A percentile compares a stretch with the other conserved stretches of the same genome.
These are phyloP conservation scores for Acanthornis magna DNA, from an alignment of 2,797 vertebrate species.

Conservation along the genomic window DNA sequence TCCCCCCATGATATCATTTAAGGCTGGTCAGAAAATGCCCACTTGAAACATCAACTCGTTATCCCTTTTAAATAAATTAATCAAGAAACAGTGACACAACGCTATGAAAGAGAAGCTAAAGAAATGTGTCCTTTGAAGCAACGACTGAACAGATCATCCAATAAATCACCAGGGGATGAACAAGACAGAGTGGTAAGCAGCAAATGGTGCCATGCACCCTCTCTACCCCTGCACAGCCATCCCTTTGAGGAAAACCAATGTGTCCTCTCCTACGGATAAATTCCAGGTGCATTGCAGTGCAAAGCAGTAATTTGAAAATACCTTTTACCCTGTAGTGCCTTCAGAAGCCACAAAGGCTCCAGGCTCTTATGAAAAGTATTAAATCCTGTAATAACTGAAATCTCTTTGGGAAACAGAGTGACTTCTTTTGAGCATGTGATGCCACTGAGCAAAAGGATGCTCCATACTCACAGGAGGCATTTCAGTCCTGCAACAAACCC, in stretches of 20 bases:
- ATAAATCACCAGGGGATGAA: not conserved
- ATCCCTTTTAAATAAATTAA: not conserved
- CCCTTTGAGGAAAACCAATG: not conserved
- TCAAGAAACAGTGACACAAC: rapidly evolving
- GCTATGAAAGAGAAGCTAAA: not conserved
- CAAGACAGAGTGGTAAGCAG: not conserved
- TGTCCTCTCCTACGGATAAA: not conserved
- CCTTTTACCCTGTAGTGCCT: not conserved
- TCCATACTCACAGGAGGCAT: not conserved
- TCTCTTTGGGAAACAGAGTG: not conserved
- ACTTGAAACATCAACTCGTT: not conserved
- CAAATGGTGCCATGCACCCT: rapidly evolving
- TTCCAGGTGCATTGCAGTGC: rapidly evolving
- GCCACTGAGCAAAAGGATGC: not conserved
- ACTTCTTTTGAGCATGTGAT: not conserved
- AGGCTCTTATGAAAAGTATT: not conserved
- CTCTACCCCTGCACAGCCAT: not conserved
- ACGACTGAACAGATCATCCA: not conserved
- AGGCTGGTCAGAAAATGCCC: not conserved
- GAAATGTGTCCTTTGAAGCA: not conserved
- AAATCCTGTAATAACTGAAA: not conserved
- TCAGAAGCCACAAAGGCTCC: not conserved
- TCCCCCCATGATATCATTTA: not conserved
- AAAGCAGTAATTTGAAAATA: not conserved
- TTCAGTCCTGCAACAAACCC: not conserved